Percentiles rank a stretch among this genome's conserved stretches.
Evolutionary conservation across 2,888 invertebrate species (phyloP).

Genomic region (Sinotaia quadrata): DNA sequence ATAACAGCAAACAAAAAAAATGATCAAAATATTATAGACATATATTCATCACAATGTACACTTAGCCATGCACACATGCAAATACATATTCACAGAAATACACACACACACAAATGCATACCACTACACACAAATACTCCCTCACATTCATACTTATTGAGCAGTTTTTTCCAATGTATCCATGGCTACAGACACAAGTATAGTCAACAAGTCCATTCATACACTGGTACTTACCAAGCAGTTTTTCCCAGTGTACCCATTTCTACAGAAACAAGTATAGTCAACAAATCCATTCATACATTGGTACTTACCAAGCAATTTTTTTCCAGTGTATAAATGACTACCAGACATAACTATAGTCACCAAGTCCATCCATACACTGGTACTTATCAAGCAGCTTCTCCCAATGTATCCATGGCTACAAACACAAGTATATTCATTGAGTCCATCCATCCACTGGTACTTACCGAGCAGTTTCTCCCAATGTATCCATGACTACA

Average conservation of each 20-base stretch:
- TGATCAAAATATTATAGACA: no score
- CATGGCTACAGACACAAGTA: slow-evolving; percentile 49
- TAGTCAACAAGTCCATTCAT: slow-evolving; percentile 38
- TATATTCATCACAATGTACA: no score
- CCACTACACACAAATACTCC: no score
- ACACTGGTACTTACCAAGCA: slow-evolving; percentile 52
- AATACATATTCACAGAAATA: no score
- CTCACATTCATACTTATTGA: slow-evolving; percentile 41
- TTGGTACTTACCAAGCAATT: slow-evolving; percentile 48
- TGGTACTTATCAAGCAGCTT: slow-evolving; percentile 47
- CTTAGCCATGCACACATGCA: no score
- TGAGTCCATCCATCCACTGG: slow-evolving; percentile 27
- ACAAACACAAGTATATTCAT: no score
- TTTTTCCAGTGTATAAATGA: no score
- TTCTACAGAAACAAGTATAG: slow-evolving; percentile 49
- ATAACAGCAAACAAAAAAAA: no score
- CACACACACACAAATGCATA: no score
- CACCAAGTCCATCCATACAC: background rate
- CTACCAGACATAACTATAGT: no score
- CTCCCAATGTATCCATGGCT: no score
- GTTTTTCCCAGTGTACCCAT: slow-evolving; percentile 52
- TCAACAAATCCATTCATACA: slow-evolving; percentile 25
- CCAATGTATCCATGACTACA: slow-evolving; percentile 55
- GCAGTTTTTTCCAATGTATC: slow-evolving; percentile 54
- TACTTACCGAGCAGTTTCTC: slow-evolving; percentile 50